Base-by-base conservation (phyloP, 1,140 invertebrate genomes). In the Drosophila takahashii region DNA sequence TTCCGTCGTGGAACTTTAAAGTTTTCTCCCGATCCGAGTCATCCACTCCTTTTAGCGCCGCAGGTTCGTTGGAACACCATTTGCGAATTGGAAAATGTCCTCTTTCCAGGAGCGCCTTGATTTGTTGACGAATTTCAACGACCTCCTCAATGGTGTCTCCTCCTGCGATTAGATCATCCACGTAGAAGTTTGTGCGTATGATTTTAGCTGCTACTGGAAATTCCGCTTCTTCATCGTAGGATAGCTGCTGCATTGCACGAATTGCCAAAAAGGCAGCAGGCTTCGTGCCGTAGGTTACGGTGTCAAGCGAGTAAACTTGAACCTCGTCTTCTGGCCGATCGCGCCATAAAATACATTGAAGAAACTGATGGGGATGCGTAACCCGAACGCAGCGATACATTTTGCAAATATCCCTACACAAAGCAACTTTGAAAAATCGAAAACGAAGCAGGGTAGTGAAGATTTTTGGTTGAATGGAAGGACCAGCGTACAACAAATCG, bases 241-340 rank as follows among this genome's bases (percentile, higher is more conserved):
- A 32, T 50, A 51, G 34, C 37, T 51, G 15, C 16, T 61, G 47
- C 58, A 51, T 42, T n/a, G 58, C 16, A 29, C 45, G 45, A 51
- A 44, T 60, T 50, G 36, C 58, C 27, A 29, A 36, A 36, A 36
- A 36, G 0, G 34, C 9, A 11, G 34, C 10, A 11, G 9, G 9
- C 9, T 36, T 45, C 13, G 16, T 53, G 15, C 34, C 51, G 7
- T 53, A 27, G 1, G 52, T 56, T 27, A 27, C 13, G 45, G 13
- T 47, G 45, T 27, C 45, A 47, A 47, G 44, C 18, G 44, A 47
- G 44, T 47, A 26, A 7, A 47, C 44, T 47, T 44, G 16, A 22
- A 53, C 7, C 11, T 22, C 22, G 41, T 41, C 47, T 50, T 44
- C 3, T 5, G 13, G 39, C 8, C 41, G 6, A 10, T 56, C 5